A percentile compares a stretch with the other conserved stretches of the same genome.
Conservation (phyloP, 1,140 invertebrate species). For the Drosophila nigrodunni region DNA sequence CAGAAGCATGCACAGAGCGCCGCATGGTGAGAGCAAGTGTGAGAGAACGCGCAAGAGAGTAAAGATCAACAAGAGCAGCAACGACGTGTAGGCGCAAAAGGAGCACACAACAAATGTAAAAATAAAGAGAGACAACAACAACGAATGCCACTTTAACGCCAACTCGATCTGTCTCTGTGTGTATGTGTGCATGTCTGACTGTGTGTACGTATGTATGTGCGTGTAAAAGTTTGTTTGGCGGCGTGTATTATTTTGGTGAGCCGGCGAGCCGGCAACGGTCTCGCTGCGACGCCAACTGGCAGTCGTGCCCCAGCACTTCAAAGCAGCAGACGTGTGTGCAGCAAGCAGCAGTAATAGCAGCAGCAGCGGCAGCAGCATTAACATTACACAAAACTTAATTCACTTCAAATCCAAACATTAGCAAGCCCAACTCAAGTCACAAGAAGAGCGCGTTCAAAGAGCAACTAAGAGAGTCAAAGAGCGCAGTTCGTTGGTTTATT, state of each 20-base stretch:
- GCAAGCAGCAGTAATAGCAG: conserved; percentile 11
- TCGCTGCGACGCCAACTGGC: conserved; percentile 55
- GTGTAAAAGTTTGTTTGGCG: background rate
- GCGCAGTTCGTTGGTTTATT: background rate
- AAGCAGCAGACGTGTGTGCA: conserved; percentile 61
- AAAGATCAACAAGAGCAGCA: conserved; percentile 9
- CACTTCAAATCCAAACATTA: background rate
- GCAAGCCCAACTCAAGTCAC: background rate
- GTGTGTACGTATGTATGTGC: background rate
- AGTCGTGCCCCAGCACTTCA: conserved; percentile 75
- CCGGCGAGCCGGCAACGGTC: conserved; percentile 46
- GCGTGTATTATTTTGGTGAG: conserved; percentile 25
- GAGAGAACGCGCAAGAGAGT: background rate
- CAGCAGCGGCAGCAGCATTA: background rate
- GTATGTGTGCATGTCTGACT: conserved; percentile 11
- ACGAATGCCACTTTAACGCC: conserved; percentile 31
- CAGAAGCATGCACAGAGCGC: background rate
- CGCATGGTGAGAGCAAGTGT: background rate
- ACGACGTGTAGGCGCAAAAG: conserved; percentile 19
- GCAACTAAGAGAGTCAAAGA: background rate
- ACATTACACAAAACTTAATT: background rate
- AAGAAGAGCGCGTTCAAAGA: conserved; percentile 3
- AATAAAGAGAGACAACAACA: conserved; percentile 31
- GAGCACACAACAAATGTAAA: conserved; percentile 6
- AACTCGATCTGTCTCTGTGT: conserved; percentile 32